Conservation (phyloP, 2,888 invertebrate genomes). For the Drosophila putrida region DNA sequence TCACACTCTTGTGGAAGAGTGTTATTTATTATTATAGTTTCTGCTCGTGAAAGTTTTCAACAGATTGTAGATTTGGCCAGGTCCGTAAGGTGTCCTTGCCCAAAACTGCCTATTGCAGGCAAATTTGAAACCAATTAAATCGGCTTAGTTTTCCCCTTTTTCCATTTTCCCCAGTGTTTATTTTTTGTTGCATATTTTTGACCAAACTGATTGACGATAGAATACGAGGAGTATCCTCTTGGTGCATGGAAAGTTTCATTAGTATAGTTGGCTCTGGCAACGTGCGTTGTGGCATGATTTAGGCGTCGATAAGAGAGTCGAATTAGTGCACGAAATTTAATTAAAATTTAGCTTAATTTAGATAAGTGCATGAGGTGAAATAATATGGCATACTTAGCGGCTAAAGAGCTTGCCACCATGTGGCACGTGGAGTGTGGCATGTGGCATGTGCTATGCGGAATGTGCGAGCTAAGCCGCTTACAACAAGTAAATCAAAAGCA, state of each 20-base stretch:
- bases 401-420: background rate
- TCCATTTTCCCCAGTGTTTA: constrained; percentile 6
- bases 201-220: constrained; percentile 8
- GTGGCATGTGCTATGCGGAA: background rate
- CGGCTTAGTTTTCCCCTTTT: constrained; percentile 44
- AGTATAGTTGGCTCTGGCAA: constrained; percentile 10
- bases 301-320: constrained; percentile 32
- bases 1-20: background rate
- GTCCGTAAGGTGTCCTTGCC: background rate
- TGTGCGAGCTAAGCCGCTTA: constrained; percentile 53
- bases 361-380: constrained; percentile 54
- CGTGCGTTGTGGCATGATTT: background rate
- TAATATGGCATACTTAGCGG: constrained; percentile 31
- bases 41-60: background rate
- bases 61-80: constrained; percentile 7
- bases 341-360: constrained; percentile 66
- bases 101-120: constrained; percentile 5
- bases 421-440: background rate
- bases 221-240: background rate
- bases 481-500: constrained; percentile 35
- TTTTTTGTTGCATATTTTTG: constrained; percentile 5
- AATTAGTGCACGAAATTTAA: constrained; percentile 64
- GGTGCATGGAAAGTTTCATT: constrained; percentile 18
- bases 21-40: background rate
- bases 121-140: constrained; percentile 60